Evolutionary conservation across 2,113 vertebrate genomes (phyloP).

Genomic region (Pterocles burchelli): DNA sequence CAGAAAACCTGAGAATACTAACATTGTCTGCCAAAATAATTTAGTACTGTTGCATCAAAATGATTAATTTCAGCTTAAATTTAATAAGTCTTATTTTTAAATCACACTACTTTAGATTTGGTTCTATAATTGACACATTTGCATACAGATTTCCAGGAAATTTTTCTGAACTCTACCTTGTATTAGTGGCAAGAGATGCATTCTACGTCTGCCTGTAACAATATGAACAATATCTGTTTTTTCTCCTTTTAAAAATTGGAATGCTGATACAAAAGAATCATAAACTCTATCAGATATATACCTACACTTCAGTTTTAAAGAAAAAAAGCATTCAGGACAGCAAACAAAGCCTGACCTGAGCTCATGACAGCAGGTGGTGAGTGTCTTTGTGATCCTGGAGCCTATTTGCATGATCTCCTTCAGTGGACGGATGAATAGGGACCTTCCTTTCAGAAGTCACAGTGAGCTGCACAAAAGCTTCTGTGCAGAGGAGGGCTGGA

Average conservation of each 20-base stretch:
- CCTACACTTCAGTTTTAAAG: not conserved
- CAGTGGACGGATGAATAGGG: constrained; percentile 29
- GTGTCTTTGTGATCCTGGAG: constrained; percentile 50
- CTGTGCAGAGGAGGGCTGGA: constrained; percentile 36
- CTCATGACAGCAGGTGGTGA: constrained; percentile 36
- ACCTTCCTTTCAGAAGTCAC: constrained; percentile 47
- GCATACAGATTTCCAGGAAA: not conserved
- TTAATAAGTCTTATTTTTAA: not conserved
- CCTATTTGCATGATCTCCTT: constrained; percentile 58
- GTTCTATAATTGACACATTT: not conserved
- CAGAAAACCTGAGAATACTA: not conserved
- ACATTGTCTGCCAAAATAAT: not conserved
- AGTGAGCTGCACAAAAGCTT: constrained; percentile 43
- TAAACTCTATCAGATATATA: not conserved
- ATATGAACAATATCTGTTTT: not conserved
- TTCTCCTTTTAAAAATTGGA: not conserved
- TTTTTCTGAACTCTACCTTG: not conserved
- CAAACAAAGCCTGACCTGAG: constrained; percentile 43
- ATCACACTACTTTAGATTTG: not conserved
- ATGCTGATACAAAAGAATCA: not conserved
- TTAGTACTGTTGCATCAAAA: not conserved
- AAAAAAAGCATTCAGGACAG: constrained; percentile 3
- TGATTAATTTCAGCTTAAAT: not conserved
- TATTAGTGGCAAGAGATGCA: not conserved
- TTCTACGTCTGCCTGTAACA: not conserved